Base-by-base conservation (phyloP, 2,888 invertebrate genomes). In the Agriotes lineatus region DNA sequence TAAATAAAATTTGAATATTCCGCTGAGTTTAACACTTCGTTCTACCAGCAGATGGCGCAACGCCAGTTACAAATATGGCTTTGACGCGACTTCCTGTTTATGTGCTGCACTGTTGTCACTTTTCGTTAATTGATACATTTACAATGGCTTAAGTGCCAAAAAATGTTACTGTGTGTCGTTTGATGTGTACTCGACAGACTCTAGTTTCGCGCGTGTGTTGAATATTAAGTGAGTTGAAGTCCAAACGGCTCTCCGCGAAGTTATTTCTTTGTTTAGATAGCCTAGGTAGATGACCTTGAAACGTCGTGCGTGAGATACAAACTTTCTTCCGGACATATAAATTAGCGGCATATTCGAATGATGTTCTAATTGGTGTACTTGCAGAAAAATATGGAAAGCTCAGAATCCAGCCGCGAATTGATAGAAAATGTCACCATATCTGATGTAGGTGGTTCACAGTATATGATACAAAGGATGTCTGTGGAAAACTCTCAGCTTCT, bases 61-160 rank as follows among this genome's bases (percentile, higher is more conserved):
- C 20, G 25, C 2, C 25, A 16, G 3, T 35, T 20, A 35, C 18
- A 66, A 64, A 10, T 54, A 58, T 59, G 52, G 59, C 39, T 7
- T n/a, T 14, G n/a, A 1, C 12, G 7, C 18, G n/a, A 58, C 20
- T 62, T 67, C 67, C 70, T 67, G 70, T 67, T 70, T 67, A 59
- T 20, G 63, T 74, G 70, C 79, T 75, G 82, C 85, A 82, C 80
- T 85, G 85, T 85, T 85, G 85, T 85, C 85, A 84, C 81, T 83
- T 84, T 80, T 84, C 82, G 78, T 79, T 79, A 78, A 64, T 72
- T 74, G 67, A 72, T 52, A 37, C 52, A 63, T 59, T 59, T 63
- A 42, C 22, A 30, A 48, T 59, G 16, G 42, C 42, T 52, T 33
- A 64, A 63, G 44, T 70, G 45, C 19, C 52, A 68, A 57, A 74